Evolutionary conservation across 2,113 vertebrate species (phyloP), one percentile per base, ranked within the genome.

Genomic region (Oriolus oriolus): DNA sequence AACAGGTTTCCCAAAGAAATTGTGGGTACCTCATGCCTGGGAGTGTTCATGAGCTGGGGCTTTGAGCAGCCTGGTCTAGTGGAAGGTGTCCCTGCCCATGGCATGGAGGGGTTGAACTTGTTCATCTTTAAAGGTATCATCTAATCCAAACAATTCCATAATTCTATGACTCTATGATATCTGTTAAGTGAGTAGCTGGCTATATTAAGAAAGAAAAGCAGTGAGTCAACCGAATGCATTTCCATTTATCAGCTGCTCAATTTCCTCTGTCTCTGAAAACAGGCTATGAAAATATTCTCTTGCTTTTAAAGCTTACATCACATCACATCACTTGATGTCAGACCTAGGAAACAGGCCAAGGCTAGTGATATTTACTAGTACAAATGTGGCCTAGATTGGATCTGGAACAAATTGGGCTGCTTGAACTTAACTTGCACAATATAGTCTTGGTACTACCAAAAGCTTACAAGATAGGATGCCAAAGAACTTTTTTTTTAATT

Each of bases 41-140:
- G 61, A 83, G 14, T 27, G n/a, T 35, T 76, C 9, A 19, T n/a
- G 54, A 14, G 24, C 8, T n/a, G 17, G 11, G 30, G 17, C 21
- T 76, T 83, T 83, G 47, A 47, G n/a, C 21, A 49, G 31, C 7
- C 7, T 31, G 8, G 17, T 35, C 20, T 31, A 53, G 39, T 31
- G n/a, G 14, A 41, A 54, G 35, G 6, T 89, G 27, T 11, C 21
- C 26, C 21, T 76, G 35, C 5, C n/a, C 30, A 27, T 9, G 28
- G 18, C 28, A 26, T 0, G 1, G 0, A 3, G 4, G 2, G 2
- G 3, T 53, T 44, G n/a, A 45, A n/a, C 6, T 64, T 24, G 27
- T 18, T 90, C 24, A 11, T 19, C 27, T 35, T 53, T 59, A 27
- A 74, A 69, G 3, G 6, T 44, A 2, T 6, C 21, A 65, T 79